Percentiles rank a stretch among this genome's conserved stretches.
Conservation (phyloP, 2,113 vertebrate genomes). For the Stigmatopora nigra region DNA sequence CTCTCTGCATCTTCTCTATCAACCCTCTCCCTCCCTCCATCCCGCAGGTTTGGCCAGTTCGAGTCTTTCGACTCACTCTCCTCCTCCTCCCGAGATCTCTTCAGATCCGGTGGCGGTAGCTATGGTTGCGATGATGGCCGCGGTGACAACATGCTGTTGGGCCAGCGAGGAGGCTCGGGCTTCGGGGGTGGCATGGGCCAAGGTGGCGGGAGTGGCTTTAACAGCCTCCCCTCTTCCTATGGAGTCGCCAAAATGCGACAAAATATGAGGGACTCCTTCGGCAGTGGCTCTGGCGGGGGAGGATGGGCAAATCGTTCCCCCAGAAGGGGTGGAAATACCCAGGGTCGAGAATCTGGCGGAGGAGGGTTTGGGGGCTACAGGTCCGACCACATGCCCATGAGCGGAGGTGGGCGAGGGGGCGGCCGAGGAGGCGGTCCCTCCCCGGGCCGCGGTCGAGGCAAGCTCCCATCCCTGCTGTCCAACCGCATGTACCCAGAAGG, state of each 20-base stretch:
- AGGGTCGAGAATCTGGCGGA: conserved; percentile 67
- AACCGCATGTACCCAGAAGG: conserved; percentile 79
- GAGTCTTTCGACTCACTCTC: conserved; percentile 84
- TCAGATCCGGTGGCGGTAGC: conserved; percentile 75
- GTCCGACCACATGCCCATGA: conserved; percentile 71
- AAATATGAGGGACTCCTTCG: conserved; percentile 76
- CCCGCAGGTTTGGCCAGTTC: conserved; percentile 85
- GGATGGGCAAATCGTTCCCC: conserved; percentile 71
- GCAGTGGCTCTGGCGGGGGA: conserved; percentile 68
- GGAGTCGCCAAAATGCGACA: conserved; percentile 77
- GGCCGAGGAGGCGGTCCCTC: conserved; percentile 53
- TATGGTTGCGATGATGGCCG: conserved; percentile 80
- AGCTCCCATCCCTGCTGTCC: conserved; percentile 88
- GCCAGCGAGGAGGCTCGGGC: conserved; percentile 71
- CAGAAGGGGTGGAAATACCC: conserved; percentile 69
- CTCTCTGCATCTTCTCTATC: conserved; percentile 68
- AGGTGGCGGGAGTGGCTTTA: conserved; percentile 72
- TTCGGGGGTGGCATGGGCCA: conserved; percentile 69
- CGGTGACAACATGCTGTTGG: conserved; percentile 69
- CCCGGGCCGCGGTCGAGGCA: conserved; percentile 74
- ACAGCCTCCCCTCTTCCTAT: conserved; percentile 72
- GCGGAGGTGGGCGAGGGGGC: conserved; percentile 65
- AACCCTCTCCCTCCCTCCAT: conserved; percentile 63
- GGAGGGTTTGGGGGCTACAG: conserved; percentile 68
- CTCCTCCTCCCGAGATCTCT: conserved; percentile 80